Base-by-base conservation (phyloP, 2,888 invertebrate species). In the Ichneumon xanthorius region DNA sequence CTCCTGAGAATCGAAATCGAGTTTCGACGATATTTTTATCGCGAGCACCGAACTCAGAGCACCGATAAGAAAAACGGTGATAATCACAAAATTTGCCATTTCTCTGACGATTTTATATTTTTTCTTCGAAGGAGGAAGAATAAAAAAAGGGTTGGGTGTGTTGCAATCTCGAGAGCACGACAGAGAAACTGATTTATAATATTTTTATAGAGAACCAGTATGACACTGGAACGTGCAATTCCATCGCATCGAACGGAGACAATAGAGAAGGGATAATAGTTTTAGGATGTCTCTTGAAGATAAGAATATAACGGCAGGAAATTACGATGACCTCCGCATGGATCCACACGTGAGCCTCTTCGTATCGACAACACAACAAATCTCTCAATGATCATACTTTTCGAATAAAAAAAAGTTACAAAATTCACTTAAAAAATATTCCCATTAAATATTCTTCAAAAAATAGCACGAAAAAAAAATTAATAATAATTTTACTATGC, bases 291-390 rank as follows among this genome's bases (percentile, higher is more conserved):
- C 80, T 75, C 80, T 75, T 19, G 78, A 80, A 85, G 82, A 86
- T 87, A 85, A 88, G 82, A 82, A 87, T 55, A 65, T 85, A 72
- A 82, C 58, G 63, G 77, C 79, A 86, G 91, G 84, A 88, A 91
- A 91, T 91, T 89, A 72, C 86, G 82, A 73, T 82, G 89, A 73
- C 89, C 90, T 91, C 80, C 87, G 86, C 55, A 30, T 4, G 40
- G 53, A 77, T 77, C 53, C 26, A 48, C 53, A 77, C 68, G 72
- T 68, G 76, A 73, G 45, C 22, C n/a, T 33, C 11, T 30, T 14
- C 61, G 26, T 30, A 61, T 72, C 19, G 37, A n/a, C 55, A 55
- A 19, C 55, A 55, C 37, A 30, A 63, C 48, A 67, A 70, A 16
- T 68, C 16, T 58, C 33, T 58, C 33, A 26, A 33, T 77, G 22